Conservation (phyloP, 2,888 invertebrate genomes). For the Mactromeris polynyma region DNA sequence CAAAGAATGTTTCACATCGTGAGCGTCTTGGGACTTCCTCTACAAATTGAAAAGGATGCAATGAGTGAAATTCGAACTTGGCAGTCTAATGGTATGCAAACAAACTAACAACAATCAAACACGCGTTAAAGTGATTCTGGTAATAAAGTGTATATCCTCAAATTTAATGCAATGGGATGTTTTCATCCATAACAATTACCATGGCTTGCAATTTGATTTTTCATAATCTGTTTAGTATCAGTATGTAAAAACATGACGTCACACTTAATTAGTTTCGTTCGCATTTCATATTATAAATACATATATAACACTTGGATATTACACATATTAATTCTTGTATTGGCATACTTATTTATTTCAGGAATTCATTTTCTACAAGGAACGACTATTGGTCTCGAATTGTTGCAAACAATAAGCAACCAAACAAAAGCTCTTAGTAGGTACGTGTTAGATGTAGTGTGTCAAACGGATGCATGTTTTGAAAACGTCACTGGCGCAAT, state of each 20-base stretch:
- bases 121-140: no score
- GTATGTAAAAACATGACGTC: no score
- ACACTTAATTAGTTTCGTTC: no score
- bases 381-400: constrained; percentile 39
- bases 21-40: background rate
- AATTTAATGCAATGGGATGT: no score
- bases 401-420: constrained; percentile 32
- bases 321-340: background rate
- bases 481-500: background rate
- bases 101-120: no score
- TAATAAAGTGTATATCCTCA: no score
- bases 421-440: constrained; percentile 31
- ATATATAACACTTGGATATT: background rate
- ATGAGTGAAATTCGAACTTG: background rate
- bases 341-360: background rate
- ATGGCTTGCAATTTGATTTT: no score
- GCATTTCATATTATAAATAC: no score
- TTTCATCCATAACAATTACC: no score
- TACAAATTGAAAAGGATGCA: background rate
- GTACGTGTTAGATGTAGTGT: constrained; percentile 3
- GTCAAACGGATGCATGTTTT: constrained; percentile 13
- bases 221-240: no score
- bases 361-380: constrained; percentile 46
- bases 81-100: constrained; percentile 10
- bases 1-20: constrained; percentile 39